Evolutionary conservation across 2,113 vertebrate genomes (phyloP).

Genomic region (Pleuronectes platessa): DNA sequence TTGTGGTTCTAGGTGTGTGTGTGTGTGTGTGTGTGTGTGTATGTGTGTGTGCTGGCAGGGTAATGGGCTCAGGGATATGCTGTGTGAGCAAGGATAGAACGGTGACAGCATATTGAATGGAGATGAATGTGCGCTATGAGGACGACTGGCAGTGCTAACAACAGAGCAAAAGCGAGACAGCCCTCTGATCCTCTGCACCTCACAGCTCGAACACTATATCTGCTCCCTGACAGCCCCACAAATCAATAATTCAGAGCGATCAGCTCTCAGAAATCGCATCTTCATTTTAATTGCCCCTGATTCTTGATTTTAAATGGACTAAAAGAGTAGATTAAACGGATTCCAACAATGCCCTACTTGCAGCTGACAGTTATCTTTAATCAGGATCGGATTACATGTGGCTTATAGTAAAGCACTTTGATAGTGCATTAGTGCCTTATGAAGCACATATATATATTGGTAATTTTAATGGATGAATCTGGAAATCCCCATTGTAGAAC

Average conservation of each 20-base stretch:
- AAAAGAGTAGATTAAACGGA: slow-evolving; percentile 20
- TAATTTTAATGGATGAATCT: no score
- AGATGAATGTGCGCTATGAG: slow-evolving; percentile 63
- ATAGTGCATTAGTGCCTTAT: neutral
- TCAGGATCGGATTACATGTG: slow-evolving; percentile 1
- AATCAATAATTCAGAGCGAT: slow-evolving; percentile 65
- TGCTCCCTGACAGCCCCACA: slow-evolving; percentile 50
- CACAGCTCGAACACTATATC: slow-evolving; percentile 22
- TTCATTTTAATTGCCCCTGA: slow-evolving; percentile 48
- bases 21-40: no score
- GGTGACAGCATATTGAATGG: slow-evolving; percentile 69
- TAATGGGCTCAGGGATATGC: slow-evolving; percentile 69
- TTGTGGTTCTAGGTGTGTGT: neutral
- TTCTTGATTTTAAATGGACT: slow-evolving; percentile 31
- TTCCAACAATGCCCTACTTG: neutral
- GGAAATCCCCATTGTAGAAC: no score
- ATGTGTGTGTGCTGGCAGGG: slow-evolving; percentile 16
- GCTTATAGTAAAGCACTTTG: neutral
- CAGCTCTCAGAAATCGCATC: slow-evolving; percentile 20
- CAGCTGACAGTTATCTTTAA: neutral
- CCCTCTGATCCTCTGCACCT: slow-evolving; percentile 58
- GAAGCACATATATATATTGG: neutral
- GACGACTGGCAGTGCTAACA: slow-evolving; percentile 72
- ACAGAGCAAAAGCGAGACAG: slow-evolving; percentile 48
- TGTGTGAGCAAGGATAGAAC: slow-evolving; percentile 54